Evolutionary conservation across 1,140 invertebrate genomes (phyloP).

Genomic region (Sycophaga agraensis): DNA sequence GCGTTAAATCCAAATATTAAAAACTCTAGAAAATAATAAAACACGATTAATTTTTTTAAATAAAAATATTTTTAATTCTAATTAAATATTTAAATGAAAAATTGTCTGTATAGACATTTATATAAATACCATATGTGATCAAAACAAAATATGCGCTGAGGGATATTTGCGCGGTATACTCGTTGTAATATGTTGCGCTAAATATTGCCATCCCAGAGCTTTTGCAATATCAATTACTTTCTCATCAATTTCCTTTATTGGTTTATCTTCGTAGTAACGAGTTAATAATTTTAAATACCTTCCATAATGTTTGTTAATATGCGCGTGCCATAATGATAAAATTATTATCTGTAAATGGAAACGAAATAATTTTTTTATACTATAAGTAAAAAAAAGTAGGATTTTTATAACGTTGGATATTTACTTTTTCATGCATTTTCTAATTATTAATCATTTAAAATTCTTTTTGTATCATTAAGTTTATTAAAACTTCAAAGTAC

Average conservation of each 20-base stretch:
- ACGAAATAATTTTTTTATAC: no score
- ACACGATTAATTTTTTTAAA: slow-evolving; percentile 3
- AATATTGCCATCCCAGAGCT: slow-evolving; percentile 71
- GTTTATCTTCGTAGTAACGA: slow-evolving; percentile 79
- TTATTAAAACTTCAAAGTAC: no score
- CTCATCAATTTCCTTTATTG: slow-evolving; percentile 72
- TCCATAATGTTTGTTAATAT: slow-evolving; percentile 76
- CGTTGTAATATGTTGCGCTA: slow-evolving; percentile 59
- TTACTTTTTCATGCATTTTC: no score
- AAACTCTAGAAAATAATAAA: slow-evolving; percentile 14
- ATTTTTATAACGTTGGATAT: no score
- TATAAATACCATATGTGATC: slow-evolving; percentile 43
- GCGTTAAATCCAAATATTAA: slow-evolving; percentile 17
- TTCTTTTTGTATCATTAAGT: no score
- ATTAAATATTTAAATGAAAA: no score
- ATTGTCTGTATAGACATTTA: no score
- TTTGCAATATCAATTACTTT: slow-evolving; percentile 68
- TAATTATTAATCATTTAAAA: no score
- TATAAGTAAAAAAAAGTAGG: not conserved
- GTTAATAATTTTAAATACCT: slow-evolving; percentile 74
- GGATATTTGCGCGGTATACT: slow-evolving; percentile 68
- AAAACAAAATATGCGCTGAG: slow-evolving; percentile 66
- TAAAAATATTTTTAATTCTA: slow-evolving; percentile 23
- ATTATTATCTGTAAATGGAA: slow-evolving; percentile 65
- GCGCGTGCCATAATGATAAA: slow-evolving; percentile 80